Evolutionary conservation across 2,797 vertebrate genomes (phyloP).

Genomic region (Oryzias dopingdopingensis): DNA sequence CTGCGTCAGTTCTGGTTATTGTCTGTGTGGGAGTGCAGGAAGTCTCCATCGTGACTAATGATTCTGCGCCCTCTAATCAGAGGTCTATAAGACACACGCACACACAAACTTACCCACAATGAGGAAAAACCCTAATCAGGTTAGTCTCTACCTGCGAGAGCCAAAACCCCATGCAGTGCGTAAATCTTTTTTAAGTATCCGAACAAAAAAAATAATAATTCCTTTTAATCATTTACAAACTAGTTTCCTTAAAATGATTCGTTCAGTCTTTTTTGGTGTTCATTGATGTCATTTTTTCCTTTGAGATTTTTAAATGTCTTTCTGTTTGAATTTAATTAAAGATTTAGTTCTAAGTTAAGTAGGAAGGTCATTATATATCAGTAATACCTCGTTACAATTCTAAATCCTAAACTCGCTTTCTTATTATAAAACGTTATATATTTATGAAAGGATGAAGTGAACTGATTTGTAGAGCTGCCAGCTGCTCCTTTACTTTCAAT

Average conservation of each 20-base stretch:
- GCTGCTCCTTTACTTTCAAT: constrained; percentile 50
- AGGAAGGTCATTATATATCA: too few species aligned
- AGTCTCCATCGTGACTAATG: constrained; percentile 57
- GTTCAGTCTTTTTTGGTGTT: not conserved
- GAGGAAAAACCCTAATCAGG: too few species aligned
- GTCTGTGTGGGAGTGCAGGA: constrained; percentile 57
- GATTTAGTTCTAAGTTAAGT: too few species aligned
- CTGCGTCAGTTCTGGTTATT: constrained; percentile 43
- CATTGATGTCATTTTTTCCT: constrained; percentile 6
- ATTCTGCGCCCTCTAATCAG: constrained; percentile 49
- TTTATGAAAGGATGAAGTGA: not conserved
- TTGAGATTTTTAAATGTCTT: not conserved
- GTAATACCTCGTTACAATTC: too few species aligned
- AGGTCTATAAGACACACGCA: constrained; percentile 11
- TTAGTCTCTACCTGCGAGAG: too few species aligned
- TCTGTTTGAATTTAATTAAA: too few species aligned
- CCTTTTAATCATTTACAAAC: constrained; percentile 5
- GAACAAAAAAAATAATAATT: not conserved
- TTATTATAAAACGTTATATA: not conserved
- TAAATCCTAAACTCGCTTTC: not conserved
- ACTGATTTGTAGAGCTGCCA: constrained; percentile 6
- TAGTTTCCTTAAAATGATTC: not conserved
- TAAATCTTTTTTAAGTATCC: too few species aligned
- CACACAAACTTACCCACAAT: constrained; percentile 2
- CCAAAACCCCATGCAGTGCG: too few species aligned